Percentiles rank a stretch among this genome's conserved stretches.
phyloP scores from a whole-genome alignment of 1,140 invertebrate species.

The Nilaparvata lugens region DNA sequence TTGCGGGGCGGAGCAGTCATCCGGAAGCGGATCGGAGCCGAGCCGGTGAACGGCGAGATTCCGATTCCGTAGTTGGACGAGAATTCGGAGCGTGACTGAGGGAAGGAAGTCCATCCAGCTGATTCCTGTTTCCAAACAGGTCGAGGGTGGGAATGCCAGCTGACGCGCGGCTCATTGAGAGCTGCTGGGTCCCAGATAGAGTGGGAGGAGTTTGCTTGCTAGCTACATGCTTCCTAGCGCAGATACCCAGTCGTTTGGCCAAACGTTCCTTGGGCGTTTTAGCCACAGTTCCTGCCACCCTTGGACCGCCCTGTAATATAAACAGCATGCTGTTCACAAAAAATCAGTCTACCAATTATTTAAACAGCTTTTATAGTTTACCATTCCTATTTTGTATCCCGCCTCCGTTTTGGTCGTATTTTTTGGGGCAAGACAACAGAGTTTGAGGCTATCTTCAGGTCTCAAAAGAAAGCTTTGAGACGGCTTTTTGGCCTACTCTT shows the following conservation, averaged over 20 bases:
- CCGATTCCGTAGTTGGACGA: constrained; percentile 2
- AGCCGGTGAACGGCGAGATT: neutral
- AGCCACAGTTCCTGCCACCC: neutral
- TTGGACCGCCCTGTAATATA: neutral
- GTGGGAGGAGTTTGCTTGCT: constrained; percentile 30
- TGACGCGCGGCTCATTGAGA: constrained; percentile 19
- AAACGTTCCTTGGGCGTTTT: constrained; percentile 35
- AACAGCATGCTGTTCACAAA: no score
- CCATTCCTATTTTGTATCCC: no score
- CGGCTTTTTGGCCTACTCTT: no score
- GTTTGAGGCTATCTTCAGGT: no score
- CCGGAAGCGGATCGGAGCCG: constrained; percentile 13
- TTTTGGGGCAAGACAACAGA: no score
- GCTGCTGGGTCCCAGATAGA: constrained; percentile 16
- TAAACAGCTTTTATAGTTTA: no score
- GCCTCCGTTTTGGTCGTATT: no score
- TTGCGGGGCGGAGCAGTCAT: constrained; percentile 8
- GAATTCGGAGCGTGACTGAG: neutral
- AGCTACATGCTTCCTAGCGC: constrained; percentile 27
- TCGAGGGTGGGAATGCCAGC: constrained; percentile 36
- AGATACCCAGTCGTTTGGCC: constrained; percentile 37
- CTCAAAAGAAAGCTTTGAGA: no score
- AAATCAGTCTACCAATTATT: no score
- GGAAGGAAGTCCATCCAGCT: constrained; percentile 45
- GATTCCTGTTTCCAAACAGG: constrained; percentile 41